These are phyloP conservation scores for Cinclus cinclus DNA, from an alignment of 2,113 vertebrate species.

Conservation along the genomic window DNA sequence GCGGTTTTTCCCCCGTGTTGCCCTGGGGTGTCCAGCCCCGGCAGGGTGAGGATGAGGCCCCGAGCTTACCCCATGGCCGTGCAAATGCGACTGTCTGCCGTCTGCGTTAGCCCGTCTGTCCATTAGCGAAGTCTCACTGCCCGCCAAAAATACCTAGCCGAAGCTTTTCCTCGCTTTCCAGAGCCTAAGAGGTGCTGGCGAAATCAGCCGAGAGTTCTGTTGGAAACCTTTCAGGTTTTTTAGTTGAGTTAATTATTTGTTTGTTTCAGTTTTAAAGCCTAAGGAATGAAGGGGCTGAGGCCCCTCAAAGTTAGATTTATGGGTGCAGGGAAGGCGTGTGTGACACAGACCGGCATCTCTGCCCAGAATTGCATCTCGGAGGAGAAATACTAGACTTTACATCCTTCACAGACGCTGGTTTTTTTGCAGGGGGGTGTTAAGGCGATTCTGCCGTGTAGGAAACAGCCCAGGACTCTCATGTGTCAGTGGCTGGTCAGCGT, in stretches of 20 bases:
- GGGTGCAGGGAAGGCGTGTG: background rate
- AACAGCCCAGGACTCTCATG: background rate
- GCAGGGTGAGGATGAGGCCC: too few species aligned
- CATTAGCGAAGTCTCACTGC: rapidly evolving
- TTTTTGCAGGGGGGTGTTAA: background rate
- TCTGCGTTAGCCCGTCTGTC: rapidly evolving
- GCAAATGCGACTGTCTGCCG: background rate
- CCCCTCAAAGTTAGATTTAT: background rate
- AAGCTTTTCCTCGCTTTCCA: background rate
- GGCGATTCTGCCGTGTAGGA: background rate
- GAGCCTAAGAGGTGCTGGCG: background rate
- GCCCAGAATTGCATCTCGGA: too few species aligned
- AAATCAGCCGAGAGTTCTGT: background rate
- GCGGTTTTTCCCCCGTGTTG: too few species aligned
- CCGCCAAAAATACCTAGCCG: background rate
- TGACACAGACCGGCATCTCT: rapidly evolving
- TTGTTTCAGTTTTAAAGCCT: background rate
- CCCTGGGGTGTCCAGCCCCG: background rate
- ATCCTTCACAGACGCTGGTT: rapidly evolving
- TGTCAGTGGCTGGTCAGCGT: background rate
- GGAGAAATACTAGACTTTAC: rapidly evolving
- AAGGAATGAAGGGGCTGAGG: background rate
- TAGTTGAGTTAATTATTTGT: background rate
- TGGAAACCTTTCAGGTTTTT: background rate
- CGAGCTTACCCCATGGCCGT: rapidly evolving